Percentiles rank a stretch among this genome's conserved stretches.
phyloP scores from a whole-genome alignment of 2,797 vertebrate species.

The Enteromius afrohamiltoni region DNA sequence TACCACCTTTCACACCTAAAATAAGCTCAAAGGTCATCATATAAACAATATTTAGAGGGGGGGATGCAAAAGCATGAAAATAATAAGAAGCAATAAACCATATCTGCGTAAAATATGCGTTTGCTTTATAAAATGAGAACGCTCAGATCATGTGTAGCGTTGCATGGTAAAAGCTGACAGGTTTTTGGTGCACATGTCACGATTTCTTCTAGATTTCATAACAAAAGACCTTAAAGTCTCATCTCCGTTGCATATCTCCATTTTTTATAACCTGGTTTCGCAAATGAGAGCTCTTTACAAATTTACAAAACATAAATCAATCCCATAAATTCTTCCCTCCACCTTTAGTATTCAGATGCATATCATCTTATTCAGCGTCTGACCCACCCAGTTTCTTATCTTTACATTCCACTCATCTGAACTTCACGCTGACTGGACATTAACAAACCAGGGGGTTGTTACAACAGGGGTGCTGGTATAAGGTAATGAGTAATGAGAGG shows the following conservation, averaged over 20 bases:
- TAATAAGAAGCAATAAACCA: background rate
- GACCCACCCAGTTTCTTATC: constrained; percentile 45
- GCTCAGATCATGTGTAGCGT: background rate
- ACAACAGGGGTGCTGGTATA: constrained; percentile 17
- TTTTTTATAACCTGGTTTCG: background rate
- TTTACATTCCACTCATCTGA: background rate
- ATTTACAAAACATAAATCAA: background rate
- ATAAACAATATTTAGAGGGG: background rate
- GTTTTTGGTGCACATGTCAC: background rate
- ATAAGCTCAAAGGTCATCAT: background rate
- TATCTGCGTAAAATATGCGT: background rate
- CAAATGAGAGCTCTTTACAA: too few species aligned
- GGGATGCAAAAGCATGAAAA: background rate
- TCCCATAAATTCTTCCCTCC: background rate
- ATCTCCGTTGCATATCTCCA: background rate
- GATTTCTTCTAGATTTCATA: background rate
- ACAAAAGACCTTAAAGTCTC: background rate
- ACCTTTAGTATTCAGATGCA: background rate
- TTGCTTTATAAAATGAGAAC: background rate
- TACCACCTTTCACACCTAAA: background rate
- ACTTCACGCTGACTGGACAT: constrained; percentile 1
- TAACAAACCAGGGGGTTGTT: background rate
- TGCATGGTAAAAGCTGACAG: background rate
- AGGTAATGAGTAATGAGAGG: constrained; percentile 35
- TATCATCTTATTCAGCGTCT: background rate